Conservation (phyloP, 2,797 vertebrate genomes). For the Brachyalestes nurse region DNA sequence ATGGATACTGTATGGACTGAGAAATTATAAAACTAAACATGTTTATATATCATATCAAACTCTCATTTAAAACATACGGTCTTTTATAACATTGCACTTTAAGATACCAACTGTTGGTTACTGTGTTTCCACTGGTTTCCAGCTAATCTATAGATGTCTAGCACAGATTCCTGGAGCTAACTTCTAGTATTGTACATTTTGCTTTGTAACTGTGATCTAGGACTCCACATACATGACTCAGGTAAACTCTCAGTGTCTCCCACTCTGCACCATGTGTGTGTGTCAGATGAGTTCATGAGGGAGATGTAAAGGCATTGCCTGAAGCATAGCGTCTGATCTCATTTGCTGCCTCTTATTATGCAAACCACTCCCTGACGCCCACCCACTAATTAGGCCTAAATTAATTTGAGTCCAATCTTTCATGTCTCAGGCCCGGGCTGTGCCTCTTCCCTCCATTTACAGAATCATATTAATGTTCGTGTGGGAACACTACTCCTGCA, state of each 20-base stretch:
- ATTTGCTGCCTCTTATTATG: constrained; percentile 86
- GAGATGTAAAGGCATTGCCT: constrained; percentile 65
- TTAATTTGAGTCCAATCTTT: constrained; percentile 95
- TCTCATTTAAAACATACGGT: not conserved
- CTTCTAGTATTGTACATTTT: not conserved
- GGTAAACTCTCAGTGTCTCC: not conserved
- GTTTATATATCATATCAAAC: too few relatives aligned
- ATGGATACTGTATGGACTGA: not conserved
- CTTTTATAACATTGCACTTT: not conserved
- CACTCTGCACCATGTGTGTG: constrained; percentile 67
- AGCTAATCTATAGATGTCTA: not conserved
- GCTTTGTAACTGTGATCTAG: constrained; percentile 7
- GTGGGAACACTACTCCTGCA: constrained; percentile 79
- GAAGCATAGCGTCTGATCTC: constrained; percentile 75
- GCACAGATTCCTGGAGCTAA: not conserved
- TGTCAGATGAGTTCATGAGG: constrained; percentile 55
- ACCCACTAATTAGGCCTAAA: constrained; percentile 89
- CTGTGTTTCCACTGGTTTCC: not conserved
- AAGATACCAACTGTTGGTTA: not conserved
- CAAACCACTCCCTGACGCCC: constrained; percentile 85
- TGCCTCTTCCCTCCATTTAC: constrained; percentile 93
- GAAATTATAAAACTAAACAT: not conserved
- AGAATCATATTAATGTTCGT: constrained; percentile 91
- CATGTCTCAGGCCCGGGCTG: constrained; percentile 89
- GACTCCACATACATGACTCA: not conserved